phyloP scores from a whole-genome alignment of 2,113 vertebrate genomes.

The Sylvietta virens region DNA sequence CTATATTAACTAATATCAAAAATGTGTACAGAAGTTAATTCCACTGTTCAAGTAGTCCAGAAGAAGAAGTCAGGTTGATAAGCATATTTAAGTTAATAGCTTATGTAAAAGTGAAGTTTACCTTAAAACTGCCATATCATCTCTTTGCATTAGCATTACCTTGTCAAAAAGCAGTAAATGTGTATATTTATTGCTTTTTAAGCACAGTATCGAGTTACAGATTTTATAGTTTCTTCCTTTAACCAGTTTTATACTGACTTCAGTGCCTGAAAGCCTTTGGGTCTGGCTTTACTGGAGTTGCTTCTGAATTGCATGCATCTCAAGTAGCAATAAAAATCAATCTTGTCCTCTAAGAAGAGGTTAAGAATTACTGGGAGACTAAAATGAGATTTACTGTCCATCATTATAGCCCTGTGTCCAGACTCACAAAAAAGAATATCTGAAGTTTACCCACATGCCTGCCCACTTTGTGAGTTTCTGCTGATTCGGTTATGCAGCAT shows the following conservation, averaged over 20 bases:
- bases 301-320: not conserved
- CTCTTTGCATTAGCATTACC: conserved; percentile 5
- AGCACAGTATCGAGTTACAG: not conserved
- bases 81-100: conserved; percentile 15
- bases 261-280: not conserved
- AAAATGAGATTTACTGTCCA: not conserved
- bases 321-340: not conserved
- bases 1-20: conserved; percentile 4
- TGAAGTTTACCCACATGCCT: not conserved
- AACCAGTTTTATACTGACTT: conserved; percentile 7
- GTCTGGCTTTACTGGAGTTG: not conserved
- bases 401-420: not conserved
- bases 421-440: not conserved
- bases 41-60: not conserved
- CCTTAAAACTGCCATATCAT: conserved; percentile 45
- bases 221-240: not conserved
- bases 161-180: conserved; percentile 32
- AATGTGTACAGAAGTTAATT: not conserved
- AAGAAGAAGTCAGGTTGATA: conserved; percentile 15
- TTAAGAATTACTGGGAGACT: not conserved
- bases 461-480: not conserved
- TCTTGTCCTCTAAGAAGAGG: not conserved
- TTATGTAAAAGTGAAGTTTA: conserved; percentile 36
- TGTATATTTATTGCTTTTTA: not conserved
- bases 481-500: not conserved